These are phyloP conservation scores for Podargus strigoides DNA, from an alignment of 2,797 vertebrate species.

Conservation along the genomic window DNA sequence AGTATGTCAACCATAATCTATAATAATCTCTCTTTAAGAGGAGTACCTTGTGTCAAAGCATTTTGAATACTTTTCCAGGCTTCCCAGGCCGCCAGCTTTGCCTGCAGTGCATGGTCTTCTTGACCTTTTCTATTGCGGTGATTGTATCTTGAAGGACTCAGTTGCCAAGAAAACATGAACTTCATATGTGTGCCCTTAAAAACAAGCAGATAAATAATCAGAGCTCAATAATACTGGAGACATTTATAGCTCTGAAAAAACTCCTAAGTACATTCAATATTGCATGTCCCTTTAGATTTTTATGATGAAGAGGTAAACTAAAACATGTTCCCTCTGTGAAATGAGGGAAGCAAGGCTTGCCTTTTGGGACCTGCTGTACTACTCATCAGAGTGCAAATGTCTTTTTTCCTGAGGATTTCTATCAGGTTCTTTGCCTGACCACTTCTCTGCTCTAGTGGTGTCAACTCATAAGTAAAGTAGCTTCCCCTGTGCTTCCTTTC, in stretches of 20 bases:
- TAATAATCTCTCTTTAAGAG: background rate
- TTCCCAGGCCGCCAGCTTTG: background rate
- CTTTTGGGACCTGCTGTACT: background rate
- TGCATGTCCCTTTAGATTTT: background rate
- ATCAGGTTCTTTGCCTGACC: background rate
- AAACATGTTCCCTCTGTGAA: background rate
- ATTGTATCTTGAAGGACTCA: background rate
- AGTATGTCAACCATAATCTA: background rate
- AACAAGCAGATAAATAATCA: background rate
- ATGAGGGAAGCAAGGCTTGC: background rate
- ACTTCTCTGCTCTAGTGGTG: background rate
- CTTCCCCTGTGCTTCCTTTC: background rate
- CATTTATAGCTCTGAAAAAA: background rate
- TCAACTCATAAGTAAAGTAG: background rate
- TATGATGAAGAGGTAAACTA: background rate
- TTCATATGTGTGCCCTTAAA: background rate
- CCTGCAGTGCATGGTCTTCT: background rate
- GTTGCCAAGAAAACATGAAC: background rate
- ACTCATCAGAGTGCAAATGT: background rate
- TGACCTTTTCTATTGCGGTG: background rate
- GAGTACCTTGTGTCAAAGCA: background rate
- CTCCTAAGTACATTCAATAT: background rate
- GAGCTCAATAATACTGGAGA: background rate
- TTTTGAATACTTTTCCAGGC: background rate
- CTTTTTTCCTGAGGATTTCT: background rate